Evolutionary conservation across 1,140 invertebrate species (phyloP).

Genomic region (Drosophila ercepeae): DNA sequence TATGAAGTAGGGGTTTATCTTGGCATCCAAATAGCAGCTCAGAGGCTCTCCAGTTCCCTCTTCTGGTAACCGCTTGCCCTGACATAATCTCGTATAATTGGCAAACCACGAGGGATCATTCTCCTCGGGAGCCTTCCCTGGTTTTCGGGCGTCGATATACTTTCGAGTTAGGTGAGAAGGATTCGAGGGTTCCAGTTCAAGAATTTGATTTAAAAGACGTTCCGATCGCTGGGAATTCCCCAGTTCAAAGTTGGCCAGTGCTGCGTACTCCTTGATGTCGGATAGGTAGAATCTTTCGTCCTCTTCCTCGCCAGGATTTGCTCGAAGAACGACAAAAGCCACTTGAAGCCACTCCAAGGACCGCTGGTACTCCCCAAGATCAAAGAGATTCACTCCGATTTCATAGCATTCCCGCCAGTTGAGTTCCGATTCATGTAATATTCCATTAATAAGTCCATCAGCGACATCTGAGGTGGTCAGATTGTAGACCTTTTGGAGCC

Average conservation of each 20-base stretch:
- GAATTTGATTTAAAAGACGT: constrained; percentile 26
- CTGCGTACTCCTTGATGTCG: constrained; percentile 61
- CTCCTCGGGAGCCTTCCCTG: not conserved
- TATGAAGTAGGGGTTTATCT: constrained; percentile 89
- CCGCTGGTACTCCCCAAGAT: constrained; percentile 26
- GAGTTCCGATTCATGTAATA: constrained; percentile 17
- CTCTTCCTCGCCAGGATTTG: not conserved
- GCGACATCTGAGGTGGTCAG: constrained; percentile 44
- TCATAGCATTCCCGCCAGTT: constrained; percentile 64
- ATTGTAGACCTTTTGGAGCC: constrained; percentile 67
- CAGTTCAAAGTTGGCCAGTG: constrained; percentile 51
- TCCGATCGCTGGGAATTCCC: constrained; percentile 30
- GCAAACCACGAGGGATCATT: constrained; percentile 3
- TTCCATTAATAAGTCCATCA: constrained; percentile 40
- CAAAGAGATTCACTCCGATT: constrained; percentile 57
- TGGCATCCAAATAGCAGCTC: constrained; percentile 90
- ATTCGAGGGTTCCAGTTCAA: constrained; percentile 10
- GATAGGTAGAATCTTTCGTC: not conserved
- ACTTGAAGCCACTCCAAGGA: constrained; percentile 53
- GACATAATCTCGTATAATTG: constrained; percentile 63
- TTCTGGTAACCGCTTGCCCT: constrained; percentile 39
- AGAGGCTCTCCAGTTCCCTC: constrained; percentile 73
- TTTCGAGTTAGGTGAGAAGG: constrained; percentile 17
- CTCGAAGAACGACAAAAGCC: constrained; percentile 27
- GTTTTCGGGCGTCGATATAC: constrained; percentile 32